Evolutionary conservation across 2,113 vertebrate genomes (phyloP).

Genomic region (Pontoporia blainvillei): DNA sequence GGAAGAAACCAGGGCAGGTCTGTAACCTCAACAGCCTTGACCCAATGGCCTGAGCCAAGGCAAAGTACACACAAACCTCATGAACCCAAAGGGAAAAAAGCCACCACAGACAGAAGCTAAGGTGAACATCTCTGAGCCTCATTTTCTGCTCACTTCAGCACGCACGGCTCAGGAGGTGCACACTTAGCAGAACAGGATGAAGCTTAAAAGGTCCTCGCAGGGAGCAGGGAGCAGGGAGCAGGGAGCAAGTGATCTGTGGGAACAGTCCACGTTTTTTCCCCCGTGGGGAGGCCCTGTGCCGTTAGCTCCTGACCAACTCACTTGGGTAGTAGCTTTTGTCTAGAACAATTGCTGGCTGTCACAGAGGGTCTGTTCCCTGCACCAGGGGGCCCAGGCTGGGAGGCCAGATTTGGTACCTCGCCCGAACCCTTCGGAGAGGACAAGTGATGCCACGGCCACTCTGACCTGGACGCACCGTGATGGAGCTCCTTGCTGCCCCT

Average conservation of each 20-base stretch:
- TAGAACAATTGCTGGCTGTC: not conserved
- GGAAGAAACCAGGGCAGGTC: not conserved
- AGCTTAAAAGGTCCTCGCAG: constrained; percentile 49
- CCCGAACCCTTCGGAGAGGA: not conserved
- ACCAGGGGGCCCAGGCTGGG: not conserved
- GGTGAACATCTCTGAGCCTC: constrained; percentile 34
- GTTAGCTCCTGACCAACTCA: fast-evolving
- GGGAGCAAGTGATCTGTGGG: not conserved
- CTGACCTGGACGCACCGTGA: not conserved
- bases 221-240: not conserved
- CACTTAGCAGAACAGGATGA: constrained; percentile 33
- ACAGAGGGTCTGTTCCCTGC: not conserved
- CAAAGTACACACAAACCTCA: not conserved
- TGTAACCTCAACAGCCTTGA: not conserved
- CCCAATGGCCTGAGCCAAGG: not conserved
- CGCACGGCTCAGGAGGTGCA: not conserved
- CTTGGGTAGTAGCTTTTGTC: not conserved
- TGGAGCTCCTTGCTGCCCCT: fast-evolving
- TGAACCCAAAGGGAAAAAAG: not conserved
- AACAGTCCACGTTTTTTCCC: not conserved
- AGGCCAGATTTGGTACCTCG: not conserved
- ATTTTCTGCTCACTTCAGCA: constrained; percentile 60
- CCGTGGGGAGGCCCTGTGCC: not conserved
- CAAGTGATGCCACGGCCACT: not conserved
- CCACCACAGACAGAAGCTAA: not conserved